Conservation (phyloP, 2,888 invertebrate species). For the Pristionchus mayeri region DNA sequence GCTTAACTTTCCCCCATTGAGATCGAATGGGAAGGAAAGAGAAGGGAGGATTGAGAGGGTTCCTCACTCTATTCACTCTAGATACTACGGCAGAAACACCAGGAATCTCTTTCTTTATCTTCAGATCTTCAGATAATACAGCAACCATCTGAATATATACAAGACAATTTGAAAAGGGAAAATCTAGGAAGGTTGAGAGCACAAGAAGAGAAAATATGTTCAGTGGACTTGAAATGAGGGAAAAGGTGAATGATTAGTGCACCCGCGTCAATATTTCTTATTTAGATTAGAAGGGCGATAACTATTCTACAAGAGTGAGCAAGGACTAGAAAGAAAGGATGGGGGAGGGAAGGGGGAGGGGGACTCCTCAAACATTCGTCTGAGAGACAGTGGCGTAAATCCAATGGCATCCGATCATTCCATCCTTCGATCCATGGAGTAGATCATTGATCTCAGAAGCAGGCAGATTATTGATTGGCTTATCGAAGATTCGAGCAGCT, state of each 20-base stretch:
- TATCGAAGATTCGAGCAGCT: slow-evolving; percentile 74
- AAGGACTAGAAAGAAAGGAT: slow-evolving; percentile 29
- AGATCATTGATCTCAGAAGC: slow-evolving; percentile 72
- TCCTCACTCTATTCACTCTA: neutral
- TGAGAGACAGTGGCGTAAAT: slow-evolving; percentile 74
- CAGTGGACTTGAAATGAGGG: slow-evolving; percentile 15
- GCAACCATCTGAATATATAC: slow-evolving; percentile 29
- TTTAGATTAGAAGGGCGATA: slow-evolving; percentile 41
- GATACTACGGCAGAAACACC: too few species aligned
- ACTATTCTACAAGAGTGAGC: neutral
- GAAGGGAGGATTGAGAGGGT: neutral
- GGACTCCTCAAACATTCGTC: too few species aligned
- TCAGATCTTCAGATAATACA: slow-evolving; percentile 9
- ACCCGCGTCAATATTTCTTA: slow-evolving; percentile 42
- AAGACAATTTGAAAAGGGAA: slow-evolving; percentile 29
- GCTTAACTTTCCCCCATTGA: slow-evolving; percentile 39
- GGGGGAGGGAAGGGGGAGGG: neutral
- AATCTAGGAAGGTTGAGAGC: neutral
- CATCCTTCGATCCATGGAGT: slow-evolving; percentile 71
- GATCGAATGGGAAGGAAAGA: slow-evolving; percentile 29
- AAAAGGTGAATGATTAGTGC: slow-evolving; percentile 14
- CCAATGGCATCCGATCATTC: slow-evolving; percentile 76
- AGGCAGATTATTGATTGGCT: slow-evolving; percentile 74
- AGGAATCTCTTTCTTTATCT: slow-evolving; percentile 18
- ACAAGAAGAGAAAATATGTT: neutral